Conservation (phyloP, 2,797 vertebrate genomes). For the Pygocentrus nattereri region DNA sequence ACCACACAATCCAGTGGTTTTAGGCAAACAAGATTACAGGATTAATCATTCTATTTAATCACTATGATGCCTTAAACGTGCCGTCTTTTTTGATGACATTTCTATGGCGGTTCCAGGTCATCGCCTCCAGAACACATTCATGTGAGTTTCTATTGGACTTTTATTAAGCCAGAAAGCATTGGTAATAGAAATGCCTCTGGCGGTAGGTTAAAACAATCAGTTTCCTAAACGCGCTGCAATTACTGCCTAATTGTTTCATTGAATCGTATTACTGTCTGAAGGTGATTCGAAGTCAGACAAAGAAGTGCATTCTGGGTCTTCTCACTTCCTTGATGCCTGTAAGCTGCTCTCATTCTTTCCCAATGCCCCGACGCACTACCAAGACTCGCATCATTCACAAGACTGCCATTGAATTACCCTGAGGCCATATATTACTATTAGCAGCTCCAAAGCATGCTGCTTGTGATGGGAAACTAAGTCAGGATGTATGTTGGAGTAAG, state of each 20-base stretch:
- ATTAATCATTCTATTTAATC: slow-evolving; percentile 9
- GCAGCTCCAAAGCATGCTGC: slow-evolving; percentile 67
- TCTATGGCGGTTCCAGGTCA: slow-evolving; percentile 24
- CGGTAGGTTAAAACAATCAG: slow-evolving; percentile 77
- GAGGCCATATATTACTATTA: slow-evolving; percentile 65
- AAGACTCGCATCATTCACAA: slow-evolving; percentile 9
- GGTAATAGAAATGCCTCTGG: slow-evolving; percentile 75
- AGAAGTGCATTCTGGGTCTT: slow-evolving; percentile 45
- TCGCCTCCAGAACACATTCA: slow-evolving; percentile 44
- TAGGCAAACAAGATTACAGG: not conserved
- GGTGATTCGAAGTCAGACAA: slow-evolving; percentile 68
- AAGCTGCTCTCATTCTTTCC: slow-evolving; percentile 27
- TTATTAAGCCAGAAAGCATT: slow-evolving; percentile 76
- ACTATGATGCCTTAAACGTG: slow-evolving; percentile 1
- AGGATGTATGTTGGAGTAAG: slow-evolving; percentile 73
- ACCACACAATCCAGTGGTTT: not conserved
- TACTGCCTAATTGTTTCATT: slow-evolving; percentile 74
- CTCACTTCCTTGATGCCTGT: slow-evolving; percentile 4
- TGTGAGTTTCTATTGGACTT: slow-evolving; percentile 78
- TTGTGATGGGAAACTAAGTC: slow-evolving; percentile 68
- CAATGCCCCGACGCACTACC: slow-evolving; percentile 53
- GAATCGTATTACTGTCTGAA: slow-evolving; percentile 67
- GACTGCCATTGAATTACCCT: slow-evolving; percentile 62
- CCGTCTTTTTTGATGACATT: not conserved
- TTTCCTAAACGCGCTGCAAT: slow-evolving; percentile 78